Conservation (phyloP, 92 coral and sea anemone genomes). For the Ricordea florida region DNA sequence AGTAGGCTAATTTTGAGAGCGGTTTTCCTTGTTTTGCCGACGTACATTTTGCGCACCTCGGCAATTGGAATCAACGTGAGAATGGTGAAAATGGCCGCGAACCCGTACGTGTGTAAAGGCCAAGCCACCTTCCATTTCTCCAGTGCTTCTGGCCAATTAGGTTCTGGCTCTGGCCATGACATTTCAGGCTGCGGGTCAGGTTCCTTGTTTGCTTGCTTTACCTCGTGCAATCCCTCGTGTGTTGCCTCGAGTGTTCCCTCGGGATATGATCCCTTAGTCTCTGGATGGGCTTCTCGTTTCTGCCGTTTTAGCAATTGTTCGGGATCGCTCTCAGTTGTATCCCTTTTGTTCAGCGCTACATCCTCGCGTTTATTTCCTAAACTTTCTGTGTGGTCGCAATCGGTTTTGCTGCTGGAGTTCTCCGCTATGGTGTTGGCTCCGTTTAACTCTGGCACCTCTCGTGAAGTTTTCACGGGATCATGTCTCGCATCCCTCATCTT, state of each 20-base stretch:
- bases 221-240: background rate
- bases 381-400: background rate
- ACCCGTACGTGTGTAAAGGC: slow-evolving; percentile 88
- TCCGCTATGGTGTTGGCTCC: too few species aligned
- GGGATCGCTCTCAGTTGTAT: background rate
- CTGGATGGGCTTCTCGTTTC: slow-evolving; percentile 6
- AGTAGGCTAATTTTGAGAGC: slow-evolving; percentile 74
- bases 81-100: slow-evolving; percentile 60
- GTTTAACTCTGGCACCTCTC: too few species aligned
- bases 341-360: background rate
- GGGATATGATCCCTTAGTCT: slow-evolving; percentile 8
- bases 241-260: slow-evolving; percentile 31
- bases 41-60: slow-evolving; percentile 67
- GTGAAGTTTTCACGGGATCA: too few species aligned
- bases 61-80: slow-evolving; percentile 57
- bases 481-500: too few species aligned
- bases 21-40: slow-evolving; percentile 47
- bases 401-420: background rate
- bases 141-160: slow-evolving; percentile 85
- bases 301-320: background rate
- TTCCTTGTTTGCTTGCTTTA: slow-evolving; percentile 29
- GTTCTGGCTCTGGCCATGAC: slow-evolving; percentile 97
- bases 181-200: slow-evolving; percentile 75
- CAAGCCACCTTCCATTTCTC: slow-evolving; percentile 84
- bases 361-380: too few species aligned